Evolutionary conservation across 2,113 vertebrate genomes (phyloP).

Genomic region (Asarcornis scutulata): DNA sequence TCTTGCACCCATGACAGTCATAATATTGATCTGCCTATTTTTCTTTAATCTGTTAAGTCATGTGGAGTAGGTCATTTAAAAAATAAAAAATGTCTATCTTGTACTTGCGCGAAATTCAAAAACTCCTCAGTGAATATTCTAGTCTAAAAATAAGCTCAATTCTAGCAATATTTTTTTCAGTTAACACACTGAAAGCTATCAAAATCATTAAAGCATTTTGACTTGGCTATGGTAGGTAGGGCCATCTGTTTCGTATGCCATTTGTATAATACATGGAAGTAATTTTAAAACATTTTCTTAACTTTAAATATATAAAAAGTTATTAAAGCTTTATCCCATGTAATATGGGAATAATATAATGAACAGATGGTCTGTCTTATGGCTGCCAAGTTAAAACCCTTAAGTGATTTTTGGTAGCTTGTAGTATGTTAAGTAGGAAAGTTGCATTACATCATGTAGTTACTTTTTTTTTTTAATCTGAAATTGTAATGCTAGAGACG

Average conservation of each 20-base stretch:
- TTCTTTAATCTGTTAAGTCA: not conserved
- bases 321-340: not conserved
- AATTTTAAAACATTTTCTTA: not conserved
- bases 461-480: not conserved
- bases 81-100: no score
- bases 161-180: not conserved
- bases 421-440: not conserved
- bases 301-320: not conserved
- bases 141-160: not conserved
- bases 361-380: not conserved
- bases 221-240: not conserved
- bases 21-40: not conserved
- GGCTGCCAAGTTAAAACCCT: not conserved
- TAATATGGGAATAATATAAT: not conserved
- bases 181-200: not conserved
- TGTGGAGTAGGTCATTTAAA: not conserved
- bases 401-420: not conserved
- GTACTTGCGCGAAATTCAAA: not conserved
- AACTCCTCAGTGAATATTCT: not conserved
- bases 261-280: not conserved
- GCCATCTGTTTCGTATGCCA: not conserved
- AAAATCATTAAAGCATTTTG: not conserved
- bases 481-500: not conserved
- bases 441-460: not conserved
- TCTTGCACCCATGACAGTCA: not conserved